Evolutionary conservation across 2,888 invertebrate genomes (phyloP).

Genomic region (Thymelicus acteon): DNA sequence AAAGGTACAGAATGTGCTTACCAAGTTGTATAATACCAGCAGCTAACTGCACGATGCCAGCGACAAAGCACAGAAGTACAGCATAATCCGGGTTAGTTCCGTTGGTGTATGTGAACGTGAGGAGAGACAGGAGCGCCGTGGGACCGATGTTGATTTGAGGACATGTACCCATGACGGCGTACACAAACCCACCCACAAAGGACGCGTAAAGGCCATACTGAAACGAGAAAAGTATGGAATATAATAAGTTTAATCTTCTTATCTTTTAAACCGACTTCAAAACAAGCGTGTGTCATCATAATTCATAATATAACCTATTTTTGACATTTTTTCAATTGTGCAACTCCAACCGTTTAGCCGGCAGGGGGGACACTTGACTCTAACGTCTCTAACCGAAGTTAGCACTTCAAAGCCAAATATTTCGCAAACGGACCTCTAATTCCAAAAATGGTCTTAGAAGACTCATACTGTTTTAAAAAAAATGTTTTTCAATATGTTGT

Average conservation of each 20-base stretch:
- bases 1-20: slow-evolving; percentile 54
- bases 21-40: slow-evolving; percentile 88
- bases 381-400: too few species aligned
- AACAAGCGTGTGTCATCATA: too few species aligned
- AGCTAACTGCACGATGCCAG: slow-evolving; percentile 86
- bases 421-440: too few species aligned
- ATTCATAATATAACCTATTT: too few species aligned
- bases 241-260: not conserved
- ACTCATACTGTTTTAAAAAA: too few species aligned
- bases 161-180: slow-evolving; percentile 90
- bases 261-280: too few species aligned
- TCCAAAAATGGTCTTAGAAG: too few species aligned
- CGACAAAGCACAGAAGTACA: slow-evolving; percentile 87
- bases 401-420: too few species aligned
- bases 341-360: too few species aligned
- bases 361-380: too few species aligned
- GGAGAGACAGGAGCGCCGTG: slow-evolving; percentile 90
- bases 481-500: too few species aligned
- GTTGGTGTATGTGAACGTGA: slow-evolving; percentile 87
- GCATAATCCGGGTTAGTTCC: slow-evolving; percentile 86
- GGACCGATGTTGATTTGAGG: slow-evolving; percentile 88
- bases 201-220: slow-evolving; percentile 95
- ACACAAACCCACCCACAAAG: slow-evolving; percentile 90
- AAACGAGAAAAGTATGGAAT: slow-evolving; percentile 42
- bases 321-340: too few species aligned